These are phyloP conservation scores for Tetraodon nigroviridis DNA, from an alignment of 2,113 vertebrate genomes.

Conservation along the genomic window DNA sequence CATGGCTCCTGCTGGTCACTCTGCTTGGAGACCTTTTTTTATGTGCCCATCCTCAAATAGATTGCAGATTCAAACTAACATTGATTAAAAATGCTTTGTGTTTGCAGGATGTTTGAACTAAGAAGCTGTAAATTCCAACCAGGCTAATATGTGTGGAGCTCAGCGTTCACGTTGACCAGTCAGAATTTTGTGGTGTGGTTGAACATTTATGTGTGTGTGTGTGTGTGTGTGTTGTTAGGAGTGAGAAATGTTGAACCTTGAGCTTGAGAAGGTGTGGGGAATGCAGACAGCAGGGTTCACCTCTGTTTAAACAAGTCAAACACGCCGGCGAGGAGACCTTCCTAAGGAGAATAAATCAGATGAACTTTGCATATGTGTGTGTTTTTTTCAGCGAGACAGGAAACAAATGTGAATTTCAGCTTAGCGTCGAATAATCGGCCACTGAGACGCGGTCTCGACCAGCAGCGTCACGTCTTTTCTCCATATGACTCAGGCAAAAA, in stretches of 20 bases:
- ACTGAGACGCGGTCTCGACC: background rate
- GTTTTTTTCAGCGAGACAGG: background rate
- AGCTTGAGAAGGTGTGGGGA: constrained; percentile 63
- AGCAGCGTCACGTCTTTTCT: constrained; percentile 12
- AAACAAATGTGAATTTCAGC: background rate
- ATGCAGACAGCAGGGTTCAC: constrained; percentile 55
- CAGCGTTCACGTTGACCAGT: background rate
- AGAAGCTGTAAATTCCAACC: constrained; percentile 10
- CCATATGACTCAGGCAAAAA: constrained; percentile 44
- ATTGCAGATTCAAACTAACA: no score
- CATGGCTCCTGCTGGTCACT: constrained; percentile 16
- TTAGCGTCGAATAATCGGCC: no score
- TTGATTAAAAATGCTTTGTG: no score
- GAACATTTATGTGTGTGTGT: constrained; percentile 10
- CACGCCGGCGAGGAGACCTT: constrained; percentile 8
- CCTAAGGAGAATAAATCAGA: background rate
- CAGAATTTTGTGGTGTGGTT: constrained; percentile 15
- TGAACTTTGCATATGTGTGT: background rate
- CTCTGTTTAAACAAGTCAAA: constrained; percentile 52
- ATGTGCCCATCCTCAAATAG: background rate
- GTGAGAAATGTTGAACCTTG: constrained; percentile 63
- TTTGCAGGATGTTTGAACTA: constrained; percentile 5
- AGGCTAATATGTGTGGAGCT: constrained; percentile 16
- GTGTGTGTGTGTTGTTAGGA: constrained; percentile 17
- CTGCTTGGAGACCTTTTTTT: background rate